Conservation (phyloP, 2,797 vertebrate species). For the Melopsittacus undulatus region DNA sequence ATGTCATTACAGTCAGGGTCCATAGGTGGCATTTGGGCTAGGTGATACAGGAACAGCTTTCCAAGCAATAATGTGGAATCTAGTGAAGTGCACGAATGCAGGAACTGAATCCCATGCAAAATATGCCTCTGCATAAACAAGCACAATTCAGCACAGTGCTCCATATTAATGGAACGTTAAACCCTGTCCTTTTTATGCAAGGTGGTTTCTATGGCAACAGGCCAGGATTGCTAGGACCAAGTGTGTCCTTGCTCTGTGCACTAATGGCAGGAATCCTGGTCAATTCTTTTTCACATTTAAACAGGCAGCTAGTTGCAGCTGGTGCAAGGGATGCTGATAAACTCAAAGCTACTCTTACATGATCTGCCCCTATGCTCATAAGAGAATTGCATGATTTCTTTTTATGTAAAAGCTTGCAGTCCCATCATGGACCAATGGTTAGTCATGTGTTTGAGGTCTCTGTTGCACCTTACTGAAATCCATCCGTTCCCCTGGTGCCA, state of each 20-base stretch:
- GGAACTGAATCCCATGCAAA: not conserved
- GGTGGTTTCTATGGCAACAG: constrained; percentile 40
- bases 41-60: fast-evolving
- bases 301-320: fast-evolving
- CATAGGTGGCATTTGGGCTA: too few relatives aligned
- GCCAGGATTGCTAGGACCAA: not conserved
- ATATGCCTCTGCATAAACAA: not conserved
- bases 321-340: fast-evolving
- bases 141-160: not conserved
- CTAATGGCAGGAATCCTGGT: not conserved
- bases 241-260: fast-evolving
- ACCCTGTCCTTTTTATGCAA: not conserved
- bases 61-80: not conserved
- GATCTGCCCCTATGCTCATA: fast-evolving
- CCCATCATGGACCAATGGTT: fast-evolving
- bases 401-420: not conserved
- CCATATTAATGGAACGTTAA: not conserved
- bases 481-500: fast-evolving
- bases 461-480: fast-evolving
- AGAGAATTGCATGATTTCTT: fast-evolving
- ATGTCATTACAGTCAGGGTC: not conserved
- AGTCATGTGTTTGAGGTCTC: fast-evolving
- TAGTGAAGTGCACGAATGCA: fast-evolving
- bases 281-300: fast-evolving
- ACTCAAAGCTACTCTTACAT: fast-evolving